Base-by-base conservation (phyloP, 2,797 vertebrate species). In the Brotula barbata region DNA sequence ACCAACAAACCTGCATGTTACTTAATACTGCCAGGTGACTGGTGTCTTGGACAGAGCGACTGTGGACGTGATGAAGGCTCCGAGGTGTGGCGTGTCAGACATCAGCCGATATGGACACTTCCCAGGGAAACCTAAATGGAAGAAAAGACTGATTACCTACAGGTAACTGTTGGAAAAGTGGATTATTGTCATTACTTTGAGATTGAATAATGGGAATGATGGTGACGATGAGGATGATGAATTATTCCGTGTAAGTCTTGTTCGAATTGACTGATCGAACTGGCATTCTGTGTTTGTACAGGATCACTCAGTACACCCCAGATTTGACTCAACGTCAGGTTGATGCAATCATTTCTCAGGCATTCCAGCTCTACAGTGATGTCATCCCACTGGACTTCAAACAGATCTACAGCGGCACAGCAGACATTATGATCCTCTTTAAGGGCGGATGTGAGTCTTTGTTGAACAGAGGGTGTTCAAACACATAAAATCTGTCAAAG, bases 11-110 rank as follows among this genome's bases (percentile, higher is more conserved):
- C 6, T 53, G 6, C 40, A 10, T 20, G 25, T 10, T n/a, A n/a
- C n/a, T n/a, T n/a, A n/a, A n/a, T n/a, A n/a, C n/a, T n/a, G 43
- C 21, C 44, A 86, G 82, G 14, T 89, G 58, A 93, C 92, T 0
- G 94, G 93, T 20, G 65, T 17, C n/a, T 25, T 95, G 74, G 75
- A 87, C 40, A 15, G 42, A 3, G 77, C 60, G 12, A 89, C 89
- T 1, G 7, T 87, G 59, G 46, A 73, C 9, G 68, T 79, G 22
- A 90, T 95, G 80, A 83, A 82, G 63, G 54, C 43, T 2, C 90
- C 94, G 3, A 83, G 94, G 57, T 95, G 93, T 59, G 94, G 94
- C 0, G 20, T 94, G 8, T 88, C 94, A 0, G 94, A 95, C 70
- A 34, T 89, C 28, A 82, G 77, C 16, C 51, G 71, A 16, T 88